Percentiles rank a stretch among this genome's conserved stretches.
These are phyloP conservation scores for Hyposoter didymator DNA, from an alignment of 2,888 invertebrate species.

Conservation along the genomic window DNA sequence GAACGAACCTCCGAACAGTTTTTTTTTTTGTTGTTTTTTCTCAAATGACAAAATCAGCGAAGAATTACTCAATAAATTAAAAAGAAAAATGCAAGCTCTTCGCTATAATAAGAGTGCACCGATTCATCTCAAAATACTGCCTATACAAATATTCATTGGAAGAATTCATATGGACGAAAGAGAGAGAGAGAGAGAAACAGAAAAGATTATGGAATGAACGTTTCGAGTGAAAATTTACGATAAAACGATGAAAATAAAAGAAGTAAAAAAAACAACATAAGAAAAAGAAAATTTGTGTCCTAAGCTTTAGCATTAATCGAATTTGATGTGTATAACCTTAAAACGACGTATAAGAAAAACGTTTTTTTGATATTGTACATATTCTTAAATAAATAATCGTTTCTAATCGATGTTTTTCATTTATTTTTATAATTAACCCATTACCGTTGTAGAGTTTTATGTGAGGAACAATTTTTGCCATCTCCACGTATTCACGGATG, in stretches of 20 bases:
- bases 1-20: background rate
- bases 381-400: conserved; percentile 84
- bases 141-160: conserved; percentile 46
- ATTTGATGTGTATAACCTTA: conserved; percentile 76
- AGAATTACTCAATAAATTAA: conserved; percentile 12
- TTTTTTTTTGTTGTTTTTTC: conserved; percentile 13
- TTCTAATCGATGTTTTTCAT: conserved; percentile 78
- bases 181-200: conserved; percentile 13
- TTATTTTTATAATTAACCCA: background rate
- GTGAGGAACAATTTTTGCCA: conserved; percentile 62
- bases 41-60: conserved; percentile 23
- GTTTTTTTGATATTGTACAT: conserved; percentile 82
- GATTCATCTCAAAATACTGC: conserved; percentile 58
- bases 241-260: conserved; percentile 19
- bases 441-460: conserved; percentile 75
- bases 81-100: conserved; percentile 37
- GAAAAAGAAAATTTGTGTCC: conserved; percentile 68
- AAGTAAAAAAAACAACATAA: conserved; percentile 41
- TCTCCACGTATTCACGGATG: conserved; percentile 70
- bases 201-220: conserved; percentile 18
- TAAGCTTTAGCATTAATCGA: conserved; percentile 76
- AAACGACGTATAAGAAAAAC: conserved; percentile 64
- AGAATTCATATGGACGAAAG: background rate
- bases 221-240: conserved; percentile 41
- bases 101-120: conserved; percentile 53